Conservation (phyloP, 2,113 vertebrate genomes). For the Muscicapa adusta region DNA sequence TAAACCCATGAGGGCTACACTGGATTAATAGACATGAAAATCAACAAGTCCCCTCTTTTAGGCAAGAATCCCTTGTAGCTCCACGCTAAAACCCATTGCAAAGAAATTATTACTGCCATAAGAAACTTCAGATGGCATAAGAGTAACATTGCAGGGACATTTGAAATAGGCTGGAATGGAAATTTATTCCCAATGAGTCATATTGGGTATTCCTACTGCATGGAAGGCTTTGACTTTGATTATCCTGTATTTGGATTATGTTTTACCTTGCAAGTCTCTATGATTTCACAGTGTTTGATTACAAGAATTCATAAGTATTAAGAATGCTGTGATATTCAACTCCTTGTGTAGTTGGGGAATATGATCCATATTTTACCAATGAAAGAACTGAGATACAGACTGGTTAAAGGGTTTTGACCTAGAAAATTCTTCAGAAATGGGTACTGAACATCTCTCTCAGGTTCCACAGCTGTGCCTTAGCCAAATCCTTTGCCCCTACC, state of each 20-base stretch:
- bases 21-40: neutral
- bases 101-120: neutral
- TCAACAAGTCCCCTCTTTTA: neutral
- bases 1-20: neutral
- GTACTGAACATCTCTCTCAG: neutral
- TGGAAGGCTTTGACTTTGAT: neutral
- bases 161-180: neutral
- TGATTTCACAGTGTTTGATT: neutral
- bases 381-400: neutral
- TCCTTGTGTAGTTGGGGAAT: neutral
- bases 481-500: neutral
- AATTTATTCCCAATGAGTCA: neutral
- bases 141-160: neutral
- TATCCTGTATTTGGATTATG: neutral
- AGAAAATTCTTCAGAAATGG: neutral
- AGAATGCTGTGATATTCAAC: neutral
- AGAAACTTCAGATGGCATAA: neutral
- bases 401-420: neutral
- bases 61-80: neutral
- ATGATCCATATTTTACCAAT: neutral
- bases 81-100: neutral
- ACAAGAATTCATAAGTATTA: neutral
- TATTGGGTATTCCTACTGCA: neutral
- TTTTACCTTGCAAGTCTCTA: neutral
- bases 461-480: neutral